Evolutionary conservation across 2,888 invertebrate genomes (phyloP).

Genomic region (Morinoia aosen): DNA sequence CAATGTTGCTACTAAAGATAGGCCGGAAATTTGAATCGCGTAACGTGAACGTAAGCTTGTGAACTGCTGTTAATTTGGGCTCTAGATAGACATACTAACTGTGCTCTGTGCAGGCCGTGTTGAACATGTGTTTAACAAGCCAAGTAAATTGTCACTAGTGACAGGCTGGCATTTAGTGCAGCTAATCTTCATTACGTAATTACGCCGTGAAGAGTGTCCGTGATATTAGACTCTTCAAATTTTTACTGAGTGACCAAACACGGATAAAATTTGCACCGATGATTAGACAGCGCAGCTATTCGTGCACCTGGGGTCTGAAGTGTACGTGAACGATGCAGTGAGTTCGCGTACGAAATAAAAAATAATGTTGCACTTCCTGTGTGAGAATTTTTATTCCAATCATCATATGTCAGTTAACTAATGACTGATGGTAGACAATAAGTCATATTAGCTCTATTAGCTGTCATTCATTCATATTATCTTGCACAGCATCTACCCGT

Average conservation of each 20-base stretch:
- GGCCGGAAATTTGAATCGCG: not conserved
- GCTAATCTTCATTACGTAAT: conserved; percentile 12
- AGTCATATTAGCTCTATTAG: too few species aligned
- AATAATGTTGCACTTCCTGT: too few species aligned
- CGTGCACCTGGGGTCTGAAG: not conserved
- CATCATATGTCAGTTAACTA: too few species aligned
- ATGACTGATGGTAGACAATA: too few species aligned
- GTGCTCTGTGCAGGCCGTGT: not conserved
- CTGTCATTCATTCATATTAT: too few species aligned
- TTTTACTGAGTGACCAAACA: not conserved
- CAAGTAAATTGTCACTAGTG: not conserved
- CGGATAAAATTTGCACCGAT: too few species aligned
- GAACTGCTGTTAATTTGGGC: not conserved
- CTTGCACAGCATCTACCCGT: too few species aligned
- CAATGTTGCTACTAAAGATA: not conserved
- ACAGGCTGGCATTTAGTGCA: not conserved
- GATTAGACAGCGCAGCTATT: not conserved
- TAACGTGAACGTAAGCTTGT: not conserved
- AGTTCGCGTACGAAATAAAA: too few species aligned
- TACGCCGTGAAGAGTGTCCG: not conserved
- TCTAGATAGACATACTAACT: not conserved
- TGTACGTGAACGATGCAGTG: not conserved
- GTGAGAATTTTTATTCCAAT: too few species aligned
- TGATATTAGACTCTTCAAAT: not conserved
- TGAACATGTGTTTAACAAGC: not conserved